These are phyloP conservation scores for Myrmophylax atrothorax DNA, from an alignment of 2,113 vertebrate genomes.

Conservation along the genomic window DNA sequence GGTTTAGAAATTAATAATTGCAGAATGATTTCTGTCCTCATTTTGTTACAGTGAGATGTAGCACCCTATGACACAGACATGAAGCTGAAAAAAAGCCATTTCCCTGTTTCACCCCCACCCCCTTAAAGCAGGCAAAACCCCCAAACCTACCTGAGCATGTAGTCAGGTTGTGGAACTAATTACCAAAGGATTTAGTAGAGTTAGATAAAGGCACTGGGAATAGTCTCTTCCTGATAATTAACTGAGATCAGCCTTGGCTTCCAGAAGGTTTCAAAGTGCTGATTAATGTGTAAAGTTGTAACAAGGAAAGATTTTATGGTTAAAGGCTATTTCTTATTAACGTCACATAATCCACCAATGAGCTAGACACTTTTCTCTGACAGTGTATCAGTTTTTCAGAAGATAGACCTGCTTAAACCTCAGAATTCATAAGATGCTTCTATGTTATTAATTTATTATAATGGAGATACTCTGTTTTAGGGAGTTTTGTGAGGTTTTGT, in stretches of 20 bases:
- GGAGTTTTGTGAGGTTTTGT: not conserved
- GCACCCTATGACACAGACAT: not conserved
- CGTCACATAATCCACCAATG: not conserved
- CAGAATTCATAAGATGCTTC: not conserved
- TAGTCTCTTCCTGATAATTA: not conserved
- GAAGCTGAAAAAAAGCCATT: not conserved
- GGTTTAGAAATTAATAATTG: not conserved
- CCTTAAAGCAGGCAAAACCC: not conserved
- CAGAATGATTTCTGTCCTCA: not conserved
- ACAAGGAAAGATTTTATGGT: not conserved
- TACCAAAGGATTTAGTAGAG: not conserved
- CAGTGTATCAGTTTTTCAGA: not conserved
- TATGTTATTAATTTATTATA: not conserved
- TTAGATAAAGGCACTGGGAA: not conserved
- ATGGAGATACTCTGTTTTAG: not conserved
- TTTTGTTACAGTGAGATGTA: not conserved
- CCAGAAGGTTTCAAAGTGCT: not conserved
- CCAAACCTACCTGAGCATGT: not conserved
- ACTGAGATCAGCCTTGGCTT: not conserved
- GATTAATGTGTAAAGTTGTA: not conserved
- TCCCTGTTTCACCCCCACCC: not conserved
- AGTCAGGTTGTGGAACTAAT: not conserved
- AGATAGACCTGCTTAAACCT: not conserved
- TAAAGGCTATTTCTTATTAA: not conserved
- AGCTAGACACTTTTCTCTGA: not conserved